Percentiles rank a stretch among this genome's conserved stretches.
phyloP scores from a whole-genome alignment of 2,113 vertebrate species.

The Paramisgurnus dabryanus region DNA sequence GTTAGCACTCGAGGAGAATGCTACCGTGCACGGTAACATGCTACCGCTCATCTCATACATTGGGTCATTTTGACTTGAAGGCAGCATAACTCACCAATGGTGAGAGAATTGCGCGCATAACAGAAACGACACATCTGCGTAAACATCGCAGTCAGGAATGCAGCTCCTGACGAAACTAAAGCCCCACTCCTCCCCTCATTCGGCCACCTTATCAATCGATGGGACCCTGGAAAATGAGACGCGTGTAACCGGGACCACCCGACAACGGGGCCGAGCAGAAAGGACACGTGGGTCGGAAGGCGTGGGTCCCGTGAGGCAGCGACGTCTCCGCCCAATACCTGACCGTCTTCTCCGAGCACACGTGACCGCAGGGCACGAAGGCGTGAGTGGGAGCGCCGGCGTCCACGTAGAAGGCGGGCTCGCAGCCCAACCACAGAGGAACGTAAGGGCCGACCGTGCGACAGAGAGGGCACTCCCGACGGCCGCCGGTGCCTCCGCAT shows the following conservation, averaged over 20 bases:
- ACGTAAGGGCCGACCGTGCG: constrained; percentile 92
- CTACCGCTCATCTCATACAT: background rate
- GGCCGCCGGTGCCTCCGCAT: constrained; percentile 65
- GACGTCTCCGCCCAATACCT: constrained; percentile 95
- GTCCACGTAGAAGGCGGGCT: constrained; percentile 92
- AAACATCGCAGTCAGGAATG: constrained; percentile 35
- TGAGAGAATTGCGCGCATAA: background rate
- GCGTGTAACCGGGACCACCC: constrained; percentile 84
- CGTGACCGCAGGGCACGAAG: constrained; percentile 94
- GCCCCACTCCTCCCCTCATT: constrained; percentile 16
- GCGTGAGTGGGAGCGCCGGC: constrained; percentile 90
- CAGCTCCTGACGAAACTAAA: constrained; percentile 17
- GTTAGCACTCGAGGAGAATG: no score
- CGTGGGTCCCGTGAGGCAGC: constrained; percentile 94
- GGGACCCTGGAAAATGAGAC: constrained; percentile 97
- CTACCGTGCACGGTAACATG: no score
- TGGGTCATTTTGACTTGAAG: background rate
- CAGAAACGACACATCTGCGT: background rate
- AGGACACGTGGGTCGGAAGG: constrained; percentile 94
- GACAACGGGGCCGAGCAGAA: constrained; percentile 90
- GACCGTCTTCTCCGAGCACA: constrained; percentile 93
- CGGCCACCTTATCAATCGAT: constrained; percentile 79
- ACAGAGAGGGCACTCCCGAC: constrained; percentile 94
- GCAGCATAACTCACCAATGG: background rate
- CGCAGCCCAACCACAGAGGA: constrained; percentile 94